Conservation (phyloP, 2,113 vertebrate species). For the Coptodon rendalli region DNA sequence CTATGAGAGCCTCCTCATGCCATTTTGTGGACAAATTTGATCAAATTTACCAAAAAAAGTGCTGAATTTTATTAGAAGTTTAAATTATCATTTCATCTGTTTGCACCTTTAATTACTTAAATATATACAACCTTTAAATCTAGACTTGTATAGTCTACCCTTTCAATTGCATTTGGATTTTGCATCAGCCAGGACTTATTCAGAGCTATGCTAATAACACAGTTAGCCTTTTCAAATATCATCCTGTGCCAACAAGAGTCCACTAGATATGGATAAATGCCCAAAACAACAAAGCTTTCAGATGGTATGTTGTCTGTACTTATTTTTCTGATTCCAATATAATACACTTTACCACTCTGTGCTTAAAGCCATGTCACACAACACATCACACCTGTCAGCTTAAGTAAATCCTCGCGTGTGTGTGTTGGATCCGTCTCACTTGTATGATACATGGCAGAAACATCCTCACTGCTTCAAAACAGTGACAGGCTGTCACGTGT, state of each 20-base stretch:
- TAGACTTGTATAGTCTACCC: not conserved
- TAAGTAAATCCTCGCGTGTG: not conserved
- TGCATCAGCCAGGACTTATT: not conserved
- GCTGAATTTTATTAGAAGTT: not conserved
- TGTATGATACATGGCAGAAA: not conserved
- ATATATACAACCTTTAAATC: not conserved
- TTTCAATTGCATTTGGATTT: not conserved
- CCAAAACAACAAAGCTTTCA: not conserved
- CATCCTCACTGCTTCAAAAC: not conserved
- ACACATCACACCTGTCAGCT: conserved; percentile 26
- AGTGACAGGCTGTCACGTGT: not conserved
- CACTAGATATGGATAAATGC: not conserved
- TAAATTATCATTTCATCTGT: not conserved
- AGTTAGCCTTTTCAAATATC: not conserved
- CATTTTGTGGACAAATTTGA: not conserved
- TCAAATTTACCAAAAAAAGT: not conserved
- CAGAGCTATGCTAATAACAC: not conserved
- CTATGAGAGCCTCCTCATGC: not conserved
- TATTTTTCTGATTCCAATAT: not conserved
- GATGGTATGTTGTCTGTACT: not conserved
- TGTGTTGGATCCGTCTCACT: not conserved
- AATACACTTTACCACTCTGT: not conserved
- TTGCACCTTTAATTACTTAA: not conserved
- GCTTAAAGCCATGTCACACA: not conserved
- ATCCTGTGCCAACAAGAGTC: not conserved